Conservation (phyloP, 2,888 invertebrate species). For the Ganaspis brasiliensis region DNA sequence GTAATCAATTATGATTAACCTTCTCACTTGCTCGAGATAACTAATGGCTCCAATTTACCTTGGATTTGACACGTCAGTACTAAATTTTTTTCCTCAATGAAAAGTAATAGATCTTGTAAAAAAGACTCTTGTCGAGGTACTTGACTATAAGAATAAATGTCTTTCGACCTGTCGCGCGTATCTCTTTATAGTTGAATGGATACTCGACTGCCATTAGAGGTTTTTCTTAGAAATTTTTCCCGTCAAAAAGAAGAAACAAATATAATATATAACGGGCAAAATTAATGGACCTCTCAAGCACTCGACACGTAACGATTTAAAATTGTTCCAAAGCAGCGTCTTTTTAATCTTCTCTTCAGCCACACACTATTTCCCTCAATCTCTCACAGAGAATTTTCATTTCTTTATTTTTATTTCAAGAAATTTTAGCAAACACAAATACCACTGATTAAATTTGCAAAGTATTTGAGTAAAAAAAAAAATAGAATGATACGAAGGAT, state of each 20-base stretch:
- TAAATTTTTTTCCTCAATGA: background rate
- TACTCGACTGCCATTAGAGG: background rate
- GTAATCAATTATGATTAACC: background rate
- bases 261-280: background rate
- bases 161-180: conserved; percentile 15
- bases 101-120: conserved; percentile 9
- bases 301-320: conserved; percentile 27
- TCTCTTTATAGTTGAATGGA: conserved; percentile 27
- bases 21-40: background rate
- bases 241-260: conserved; percentile 1
- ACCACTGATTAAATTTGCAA: conserved; percentile 34
- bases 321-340: conserved; percentile 24
- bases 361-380: conserved; percentile 8
- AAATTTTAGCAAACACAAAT: conserved; percentile 11
- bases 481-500: background rate
- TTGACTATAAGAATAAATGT: conserved; percentile 18
- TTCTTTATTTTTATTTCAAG: conserved; percentile 12
- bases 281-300: conserved; percentile 19
- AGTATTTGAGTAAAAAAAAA: background rate
- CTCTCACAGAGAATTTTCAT: conserved; percentile 13
- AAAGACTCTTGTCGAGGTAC: background rate
- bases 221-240: conserved; percentile 9
- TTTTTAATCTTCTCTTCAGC: conserved; percentile 24
- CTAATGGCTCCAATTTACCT: background rate
- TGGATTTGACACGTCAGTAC: background rate